These are phyloP conservation scores for Heterodera filipjevi DNA, from an alignment of 2,888 invertebrate genomes.

Conservation along the genomic window DNA sequence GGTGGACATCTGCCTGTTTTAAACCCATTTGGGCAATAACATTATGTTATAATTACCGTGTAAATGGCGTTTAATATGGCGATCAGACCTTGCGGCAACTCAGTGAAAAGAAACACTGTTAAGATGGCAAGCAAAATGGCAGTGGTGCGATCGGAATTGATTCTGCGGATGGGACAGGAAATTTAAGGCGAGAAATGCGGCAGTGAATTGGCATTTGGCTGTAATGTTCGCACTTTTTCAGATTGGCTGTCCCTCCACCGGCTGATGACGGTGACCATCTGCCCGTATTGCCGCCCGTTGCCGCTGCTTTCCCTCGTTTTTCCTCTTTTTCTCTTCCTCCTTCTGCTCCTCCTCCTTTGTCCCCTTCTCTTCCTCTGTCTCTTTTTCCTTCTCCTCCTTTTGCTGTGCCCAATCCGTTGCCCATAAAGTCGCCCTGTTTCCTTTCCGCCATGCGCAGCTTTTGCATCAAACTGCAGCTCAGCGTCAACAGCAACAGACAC, in stretches of 20 bases:
- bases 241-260: not conserved
- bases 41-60: constrained; percentile 53
- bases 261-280: not conserved
- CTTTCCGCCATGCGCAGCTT: constrained; percentile 57
- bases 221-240: constrained; percentile 6
- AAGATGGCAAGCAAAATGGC: constrained; percentile 69
- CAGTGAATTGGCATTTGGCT: not conserved
- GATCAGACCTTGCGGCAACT: constrained; percentile 68
- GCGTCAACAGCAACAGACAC: constrained; percentile 54
- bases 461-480: constrained; percentile 54
- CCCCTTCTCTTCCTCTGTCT: not conserved
- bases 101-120: constrained; percentile 68
- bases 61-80: constrained; percentile 60
- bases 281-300: not conserved
- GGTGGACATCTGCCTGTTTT: constrained; percentile 21
- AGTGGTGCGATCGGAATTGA: constrained; percentile 66
- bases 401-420: constrained; percentile 33
- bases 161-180: constrained; percentile 19
- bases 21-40: not conserved
- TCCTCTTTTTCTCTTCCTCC: not conserved
- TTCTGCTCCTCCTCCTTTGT: not conserved
- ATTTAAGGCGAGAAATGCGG: not conserved
- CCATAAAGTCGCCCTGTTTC: constrained; percentile 46
- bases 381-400: constrained; percentile 12
- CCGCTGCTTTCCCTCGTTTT: not conserved